Evolutionary conservation across 1,140 invertebrate species (phyloP).

Genomic region (Drosophila grimshawi): DNA sequence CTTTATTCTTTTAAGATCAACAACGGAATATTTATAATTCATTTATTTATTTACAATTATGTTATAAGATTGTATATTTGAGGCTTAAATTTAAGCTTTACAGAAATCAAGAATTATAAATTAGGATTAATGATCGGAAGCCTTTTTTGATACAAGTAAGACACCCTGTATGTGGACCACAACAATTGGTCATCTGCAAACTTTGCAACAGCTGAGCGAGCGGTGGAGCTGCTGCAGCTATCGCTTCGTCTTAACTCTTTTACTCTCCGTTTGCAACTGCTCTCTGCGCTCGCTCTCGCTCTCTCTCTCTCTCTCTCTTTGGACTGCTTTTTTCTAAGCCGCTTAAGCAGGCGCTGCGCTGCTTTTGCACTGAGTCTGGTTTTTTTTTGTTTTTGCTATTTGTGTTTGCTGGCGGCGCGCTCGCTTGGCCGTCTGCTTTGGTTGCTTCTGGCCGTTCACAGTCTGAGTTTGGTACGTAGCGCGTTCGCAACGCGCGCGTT

Average conservation of each 20-base stretch:
- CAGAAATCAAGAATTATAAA: no score
- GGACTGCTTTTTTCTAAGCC: constrained; percentile 33
- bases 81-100: no score
- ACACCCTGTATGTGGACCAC: constrained; percentile 25
- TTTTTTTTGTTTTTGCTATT: constrained; percentile 22
- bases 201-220: constrained; percentile 40
- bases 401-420: neutral
- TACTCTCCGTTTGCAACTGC: constrained; percentile 5
- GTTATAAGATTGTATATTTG: no score
- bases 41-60: no score
- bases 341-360: constrained; percentile 33
- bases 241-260: neutral
- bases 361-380: constrained; percentile 37
- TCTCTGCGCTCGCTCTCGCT: constrained; percentile 1
- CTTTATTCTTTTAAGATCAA: no score
- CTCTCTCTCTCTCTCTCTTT: neutral
- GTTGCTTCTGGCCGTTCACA: constrained; percentile 27
- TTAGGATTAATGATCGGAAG: no score
- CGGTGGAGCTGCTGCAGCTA: neutral
- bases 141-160: no score
- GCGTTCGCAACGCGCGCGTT: constrained; percentile 72
- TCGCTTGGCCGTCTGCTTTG: constrained; percentile 22
- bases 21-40: no score
- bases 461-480: constrained; percentile 67
- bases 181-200: constrained; percentile 17